These are phyloP conservation scores for Branchinecta lindahli DNA, from an alignment of 1,140 invertebrate species.

Conservation along the genomic window DNA sequence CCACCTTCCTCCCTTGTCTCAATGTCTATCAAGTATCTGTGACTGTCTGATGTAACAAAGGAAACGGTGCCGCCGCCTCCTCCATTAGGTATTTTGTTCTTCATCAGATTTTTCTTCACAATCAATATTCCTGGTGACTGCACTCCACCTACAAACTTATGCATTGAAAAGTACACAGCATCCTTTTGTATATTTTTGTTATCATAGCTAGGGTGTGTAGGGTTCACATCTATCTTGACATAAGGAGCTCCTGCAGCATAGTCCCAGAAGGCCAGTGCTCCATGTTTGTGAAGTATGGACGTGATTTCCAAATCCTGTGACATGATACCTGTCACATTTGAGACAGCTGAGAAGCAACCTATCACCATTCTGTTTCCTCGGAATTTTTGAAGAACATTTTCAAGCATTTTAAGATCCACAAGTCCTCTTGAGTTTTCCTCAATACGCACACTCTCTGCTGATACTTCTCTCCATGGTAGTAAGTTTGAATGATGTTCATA, in stretches of 20 bases:
- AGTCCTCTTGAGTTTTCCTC: constrained; percentile 58
- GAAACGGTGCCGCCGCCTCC: constrained; percentile 46
- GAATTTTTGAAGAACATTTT: constrained; percentile 44
- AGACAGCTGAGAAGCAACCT: constrained; percentile 71
- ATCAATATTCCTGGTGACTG: constrained; percentile 62
- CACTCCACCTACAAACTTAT: constrained; percentile 79
- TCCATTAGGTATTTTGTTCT: constrained; percentile 37
- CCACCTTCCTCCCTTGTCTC: constrained; percentile 68
- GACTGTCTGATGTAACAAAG: constrained; percentile 39
- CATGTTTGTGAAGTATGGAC: constrained; percentile 59
- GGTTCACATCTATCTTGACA: constrained; percentile 70
- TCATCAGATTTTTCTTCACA: constrained; percentile 47
- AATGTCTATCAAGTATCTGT: constrained; percentile 42
- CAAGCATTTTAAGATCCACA: constrained; percentile 59
- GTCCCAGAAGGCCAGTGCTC: constrained; percentile 73
- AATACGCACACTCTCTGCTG: constrained; percentile 54
- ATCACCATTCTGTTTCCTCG: constrained; percentile 38
- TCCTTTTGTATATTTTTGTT: constrained; percentile 46
- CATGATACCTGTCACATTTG: constrained; percentile 74
- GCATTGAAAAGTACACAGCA: constrained; percentile 74
- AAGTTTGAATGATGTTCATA: constrained; percentile 71
- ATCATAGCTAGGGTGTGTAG: constrained; percentile 37
- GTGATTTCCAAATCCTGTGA: constrained; percentile 69
- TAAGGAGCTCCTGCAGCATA: constrained; percentile 74
- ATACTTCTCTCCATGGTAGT: constrained; percentile 63